Percentiles rank a stretch among this genome's conserved stretches.
Evolutionary conservation across 2,797 vertebrate genomes (phyloP).

Genomic region (Pygocentrus nattereri): DNA sequence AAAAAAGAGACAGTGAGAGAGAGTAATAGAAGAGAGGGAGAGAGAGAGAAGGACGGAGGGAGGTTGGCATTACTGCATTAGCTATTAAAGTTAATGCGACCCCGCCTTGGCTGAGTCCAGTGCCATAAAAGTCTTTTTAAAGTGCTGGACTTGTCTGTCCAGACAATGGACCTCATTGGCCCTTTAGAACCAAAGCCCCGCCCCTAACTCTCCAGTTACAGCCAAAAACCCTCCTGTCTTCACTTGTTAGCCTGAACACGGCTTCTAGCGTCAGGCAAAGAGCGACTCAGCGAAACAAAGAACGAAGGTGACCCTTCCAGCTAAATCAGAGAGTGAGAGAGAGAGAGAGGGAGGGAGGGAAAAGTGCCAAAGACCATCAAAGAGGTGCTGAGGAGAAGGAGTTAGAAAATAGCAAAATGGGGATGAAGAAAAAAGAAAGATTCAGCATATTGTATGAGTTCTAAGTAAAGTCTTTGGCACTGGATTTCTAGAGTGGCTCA

Average conservation of each 20-base stretch:
- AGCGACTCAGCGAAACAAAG: neutral
- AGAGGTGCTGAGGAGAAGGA: neutral
- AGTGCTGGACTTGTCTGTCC: neutral
- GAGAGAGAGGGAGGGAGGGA: no score
- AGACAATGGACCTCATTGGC: neutral
- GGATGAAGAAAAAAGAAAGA: neutral
- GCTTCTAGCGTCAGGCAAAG: neutral
- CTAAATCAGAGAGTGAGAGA: neutral
- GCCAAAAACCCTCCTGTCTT: neutral
- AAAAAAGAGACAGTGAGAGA: neutral
- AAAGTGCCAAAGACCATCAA: neutral
- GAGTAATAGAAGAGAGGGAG: neutral
- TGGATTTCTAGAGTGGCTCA: neutral
- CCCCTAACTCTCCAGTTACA: neutral
- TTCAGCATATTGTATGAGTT: neutral
- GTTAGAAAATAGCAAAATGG: neutral
- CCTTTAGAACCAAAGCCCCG: neutral
- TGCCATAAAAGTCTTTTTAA: constrained; percentile 5
- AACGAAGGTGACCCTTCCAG: constrained; percentile 2
- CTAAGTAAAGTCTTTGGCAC: no score
- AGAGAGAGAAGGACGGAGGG: neutral
- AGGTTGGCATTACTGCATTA: neutral
- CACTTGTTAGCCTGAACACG: neutral
- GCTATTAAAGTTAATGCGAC: constrained; percentile 14
- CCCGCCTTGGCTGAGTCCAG: neutral